Base-by-base conservation (phyloP, 2,113 vertebrate species). In the Thryonomys swinderianus region DNA sequence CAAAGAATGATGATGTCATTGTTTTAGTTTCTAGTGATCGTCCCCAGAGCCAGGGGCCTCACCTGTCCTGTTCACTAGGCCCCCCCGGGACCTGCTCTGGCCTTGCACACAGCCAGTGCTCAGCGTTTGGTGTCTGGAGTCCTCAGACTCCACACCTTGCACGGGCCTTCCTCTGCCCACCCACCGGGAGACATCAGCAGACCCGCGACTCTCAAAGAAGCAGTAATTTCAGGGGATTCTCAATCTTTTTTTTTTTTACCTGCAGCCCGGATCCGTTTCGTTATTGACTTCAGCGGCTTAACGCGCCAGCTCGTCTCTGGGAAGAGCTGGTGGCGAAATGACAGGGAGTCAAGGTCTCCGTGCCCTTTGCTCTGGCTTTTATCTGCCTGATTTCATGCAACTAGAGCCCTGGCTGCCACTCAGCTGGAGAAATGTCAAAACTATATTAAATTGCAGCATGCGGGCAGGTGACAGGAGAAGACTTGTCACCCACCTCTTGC, bases 341-440 rank as follows among this genome's bases (percentile, higher is more conserved):
- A 90, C 85, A 87, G 91, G 64, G 57, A 92, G 81, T 76, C 90
- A 81, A 76, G 87, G 76, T 92, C 88, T 67, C 13, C 0, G 11
- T 0, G 64, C 64, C 67, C 94, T 95, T 67, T 95, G 85, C 85
- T 93, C 85, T 0, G 3, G 91, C 81, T 90, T 95, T 95, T 95
- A 85, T 96, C 85, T 69, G 88, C 91, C 81, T 48, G 81, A 92
- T 90, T 92, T 94, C 87, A 66, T 14, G 78, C 6, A 3, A 45
- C 88, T 84, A 85, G 85, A 92, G 78, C 27, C 30, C 40, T 0
- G 8, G 91, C 88, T 2, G 2, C 94, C 85, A 64, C 53, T 96
- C 78, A 45, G 85, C 87, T 84, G 82, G 88, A 85, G 89, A 94
- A 96, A 93, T 85, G 91, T 92, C 45, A 62, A 85, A 95, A 90